Conservation (phyloP, 1,140 invertebrate species). For the Vollenhovia emeryi region DNA sequence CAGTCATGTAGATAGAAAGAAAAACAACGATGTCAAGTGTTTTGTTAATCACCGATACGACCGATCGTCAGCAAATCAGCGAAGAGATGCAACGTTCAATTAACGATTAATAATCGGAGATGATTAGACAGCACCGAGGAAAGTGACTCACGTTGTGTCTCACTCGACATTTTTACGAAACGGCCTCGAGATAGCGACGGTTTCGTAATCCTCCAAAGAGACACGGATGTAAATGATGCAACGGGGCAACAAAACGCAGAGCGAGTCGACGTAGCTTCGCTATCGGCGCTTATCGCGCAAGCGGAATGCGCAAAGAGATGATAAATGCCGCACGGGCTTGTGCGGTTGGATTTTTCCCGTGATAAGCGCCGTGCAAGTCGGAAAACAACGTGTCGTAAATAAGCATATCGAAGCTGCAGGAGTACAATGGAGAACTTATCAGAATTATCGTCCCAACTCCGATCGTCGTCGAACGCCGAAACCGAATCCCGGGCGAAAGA, state of each 20-base stretch:
- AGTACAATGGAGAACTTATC: neutral
- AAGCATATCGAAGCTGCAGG: neutral
- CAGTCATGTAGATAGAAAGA: neutral
- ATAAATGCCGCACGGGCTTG: neutral
- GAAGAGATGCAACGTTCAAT: neutral
- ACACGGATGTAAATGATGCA: neutral
- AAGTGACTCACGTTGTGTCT: slow-evolving; percentile 23
- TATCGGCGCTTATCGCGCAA: slow-evolving; percentile 6
- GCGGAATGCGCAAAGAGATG: neutral
- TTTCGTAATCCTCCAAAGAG: neutral
- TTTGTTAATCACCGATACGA: neutral
- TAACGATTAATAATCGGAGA: neutral
- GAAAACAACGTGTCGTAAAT: slow-evolving; percentile 1
- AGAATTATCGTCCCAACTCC: neutral
- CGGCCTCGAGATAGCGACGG: neutral
- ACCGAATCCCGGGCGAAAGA: neutral
- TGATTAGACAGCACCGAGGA: neutral
- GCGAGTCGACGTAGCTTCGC: too few relatives aligned
- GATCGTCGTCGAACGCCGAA: neutral
- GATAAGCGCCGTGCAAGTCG: slow-evolving; percentile 5
- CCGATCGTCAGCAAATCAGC: neutral
- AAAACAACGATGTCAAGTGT: neutral
- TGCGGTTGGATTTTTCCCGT: neutral
- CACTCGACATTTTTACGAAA: neutral
- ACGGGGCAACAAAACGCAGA: neutral